phyloP scores from a whole-genome alignment of 2,888 invertebrate species.

The Steromphala cineraria region DNA sequence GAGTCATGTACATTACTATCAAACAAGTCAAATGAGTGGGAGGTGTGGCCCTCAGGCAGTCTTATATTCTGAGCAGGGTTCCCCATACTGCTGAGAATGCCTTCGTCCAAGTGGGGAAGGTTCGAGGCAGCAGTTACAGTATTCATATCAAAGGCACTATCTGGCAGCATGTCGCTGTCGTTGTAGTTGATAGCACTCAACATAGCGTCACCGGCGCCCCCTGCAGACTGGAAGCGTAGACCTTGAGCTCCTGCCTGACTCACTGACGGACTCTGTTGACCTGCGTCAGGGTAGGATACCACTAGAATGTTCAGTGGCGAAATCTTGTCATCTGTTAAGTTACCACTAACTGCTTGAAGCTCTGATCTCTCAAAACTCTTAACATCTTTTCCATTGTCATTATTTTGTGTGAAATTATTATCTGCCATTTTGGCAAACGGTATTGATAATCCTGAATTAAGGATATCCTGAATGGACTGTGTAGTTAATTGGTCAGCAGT shows the following conservation, averaged over 20 bases:
- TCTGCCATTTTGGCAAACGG: conserved; percentile 22
- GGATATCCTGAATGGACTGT: conserved; percentile 1
- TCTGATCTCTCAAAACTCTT: conserved; percentile 24
- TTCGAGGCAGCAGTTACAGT: conserved; percentile 42
- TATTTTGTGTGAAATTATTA: conserved; percentile 7
- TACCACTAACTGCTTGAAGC: background rate
- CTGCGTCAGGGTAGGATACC: conserved; percentile 39
- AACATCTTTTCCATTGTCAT: conserved; percentile 15
- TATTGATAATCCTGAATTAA: conserved; percentile 7
- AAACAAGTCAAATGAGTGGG: conserved; percentile 70
- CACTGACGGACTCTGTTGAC: conserved; percentile 68
- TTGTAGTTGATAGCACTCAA: conserved; percentile 73
- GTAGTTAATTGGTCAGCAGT: background rate
- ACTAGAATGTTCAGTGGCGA: conserved; percentile 44
- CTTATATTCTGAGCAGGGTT: conserved; percentile 54
- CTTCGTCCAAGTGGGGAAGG: conserved; percentile 70
- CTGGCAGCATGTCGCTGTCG: conserved; percentile 72
- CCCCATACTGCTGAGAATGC: conserved; percentile 65
- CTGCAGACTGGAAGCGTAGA: conserved; percentile 64
- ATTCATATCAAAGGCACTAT: conserved; percentile 72
- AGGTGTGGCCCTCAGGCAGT: conserved; percentile 56
- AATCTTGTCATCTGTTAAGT: conserved; percentile 32
- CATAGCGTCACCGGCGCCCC: conserved; percentile 72
- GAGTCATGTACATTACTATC: conserved; percentile 70
- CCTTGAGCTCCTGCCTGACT: conserved; percentile 56